Evolutionary conservation across 2,888 invertebrate genomes (phyloP).

Genomic region (Nomada fabriciana): DNA sequence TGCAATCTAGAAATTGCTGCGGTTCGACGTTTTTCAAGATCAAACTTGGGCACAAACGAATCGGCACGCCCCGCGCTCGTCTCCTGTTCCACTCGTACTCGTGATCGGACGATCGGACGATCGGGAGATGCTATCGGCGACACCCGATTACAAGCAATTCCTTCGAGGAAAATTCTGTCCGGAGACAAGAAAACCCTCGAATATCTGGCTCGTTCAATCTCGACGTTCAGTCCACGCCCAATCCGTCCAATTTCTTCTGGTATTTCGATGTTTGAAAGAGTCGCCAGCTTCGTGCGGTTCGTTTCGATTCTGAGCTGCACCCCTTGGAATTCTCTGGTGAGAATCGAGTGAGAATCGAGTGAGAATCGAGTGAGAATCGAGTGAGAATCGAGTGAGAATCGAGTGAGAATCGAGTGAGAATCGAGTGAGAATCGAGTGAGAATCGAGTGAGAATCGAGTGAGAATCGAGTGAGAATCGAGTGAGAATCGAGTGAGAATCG

Average conservation of each 20-base stretch:
- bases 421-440: too few species aligned
- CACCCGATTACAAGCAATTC: constrained; percentile 57
- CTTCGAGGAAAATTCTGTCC: constrained; percentile 30
- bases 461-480: too few species aligned
- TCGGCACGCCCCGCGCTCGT: too few species aligned
- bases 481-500: too few species aligned
- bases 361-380: too few species aligned
- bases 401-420: too few species aligned
- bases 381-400: too few species aligned
- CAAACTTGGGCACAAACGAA: too few species aligned
- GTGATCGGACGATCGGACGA: constrained; percentile 21
- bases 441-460: too few species aligned
- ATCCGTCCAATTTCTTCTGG: constrained; percentile 70
- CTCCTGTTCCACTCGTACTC: not conserved
- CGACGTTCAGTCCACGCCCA: constrained; percentile 28
- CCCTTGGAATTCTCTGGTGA: constrained; percentile 44
- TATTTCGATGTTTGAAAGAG: constrained; percentile 55
- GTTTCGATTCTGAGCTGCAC: constrained; percentile 10
- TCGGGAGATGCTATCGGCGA: constrained; percentile 54
- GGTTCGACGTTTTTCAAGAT: too few species aligned
- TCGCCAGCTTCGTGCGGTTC: constrained; percentile 15
- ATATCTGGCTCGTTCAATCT: constrained; percentile 68
- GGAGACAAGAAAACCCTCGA: constrained; percentile 49
- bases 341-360: too few species aligned
- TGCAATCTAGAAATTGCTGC: too few species aligned